Evolutionary conservation across 2,113 vertebrate genomes (phyloP), one percentile per base, ranked within the genome.

Genomic region (Tragelaphus imberbis): DNA sequence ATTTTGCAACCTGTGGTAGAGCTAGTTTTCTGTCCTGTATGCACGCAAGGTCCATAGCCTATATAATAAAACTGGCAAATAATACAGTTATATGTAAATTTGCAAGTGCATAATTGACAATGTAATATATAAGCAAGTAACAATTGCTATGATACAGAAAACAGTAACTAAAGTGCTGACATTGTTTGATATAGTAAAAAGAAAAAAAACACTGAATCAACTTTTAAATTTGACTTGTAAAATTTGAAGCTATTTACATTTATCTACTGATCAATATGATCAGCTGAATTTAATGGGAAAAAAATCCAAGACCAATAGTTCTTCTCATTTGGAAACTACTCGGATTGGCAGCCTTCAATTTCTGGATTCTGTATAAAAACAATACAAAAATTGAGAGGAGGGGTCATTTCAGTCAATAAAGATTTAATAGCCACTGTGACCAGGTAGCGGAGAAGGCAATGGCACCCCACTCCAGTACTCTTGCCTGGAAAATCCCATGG

Each of bases 261-360:
- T 99, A 99, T 98, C 98, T 98, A 99, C 99, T 99, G 99, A 99
- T 99, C 99, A 99, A 99, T 99, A 99, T 99, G 99, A 99, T 99
- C 99, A 99, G 99, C 97, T 99, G 98, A 98, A 99, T 99, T 99
- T 98, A 99, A 99, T 99, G 99, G 99, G 98, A 98, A 98, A 98
- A 98, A 98, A 98, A 98, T 98, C 98, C 98, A 99, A 99, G 99
- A 98, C 98, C 98, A 99, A 98, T 98, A 99, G 97, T 98, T 98
- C 99, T 99, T 99, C 99, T 99, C 98, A 99, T 99, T 98, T 98
- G 98, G 99, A 99, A 98, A 98, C 98, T 98, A 98, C 98, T 99
- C 98, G 95, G 98, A 99, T 65, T 99, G 99, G 99, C 99, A 99
- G 99, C 98, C 99, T 99, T 99, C 98, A 98, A 98, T 98, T 99